phyloP scores from a whole-genome alignment of 2,797 vertebrate species.

The Pseudomugil gertrudae region DNA sequence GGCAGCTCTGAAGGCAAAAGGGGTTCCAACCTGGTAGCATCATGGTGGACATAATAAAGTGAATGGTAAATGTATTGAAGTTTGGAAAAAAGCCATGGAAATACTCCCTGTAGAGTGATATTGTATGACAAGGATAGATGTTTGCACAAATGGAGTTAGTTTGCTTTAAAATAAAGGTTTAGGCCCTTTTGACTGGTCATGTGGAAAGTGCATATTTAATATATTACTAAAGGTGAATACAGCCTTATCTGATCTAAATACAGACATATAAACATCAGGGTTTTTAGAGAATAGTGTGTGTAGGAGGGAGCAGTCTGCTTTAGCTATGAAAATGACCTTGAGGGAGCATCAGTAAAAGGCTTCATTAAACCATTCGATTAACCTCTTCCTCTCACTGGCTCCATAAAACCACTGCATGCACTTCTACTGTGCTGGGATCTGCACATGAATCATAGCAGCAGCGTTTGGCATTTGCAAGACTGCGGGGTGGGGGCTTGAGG shows the following conservation, averaged over 20 bases:
- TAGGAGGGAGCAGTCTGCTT: slow-evolving; percentile 13
- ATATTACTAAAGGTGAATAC: background rate
- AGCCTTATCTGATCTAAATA: background rate
- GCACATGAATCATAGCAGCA: slow-evolving; percentile 43
- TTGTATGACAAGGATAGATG: background rate
- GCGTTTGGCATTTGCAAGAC: slow-evolving; percentile 34
- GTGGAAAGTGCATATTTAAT: background rate
- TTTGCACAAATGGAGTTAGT: background rate
- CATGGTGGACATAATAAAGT: too few species aligned
- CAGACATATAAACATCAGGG: slow-evolving; percentile 20
- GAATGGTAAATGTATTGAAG: background rate
- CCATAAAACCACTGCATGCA: slow-evolving; percentile 60
- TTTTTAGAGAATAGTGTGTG: slow-evolving; percentile 20
- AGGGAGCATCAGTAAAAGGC: slow-evolving; percentile 73
- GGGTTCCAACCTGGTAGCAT: background rate
- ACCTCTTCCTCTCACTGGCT: slow-evolving; percentile 68
- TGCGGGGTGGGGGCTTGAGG: background rate
- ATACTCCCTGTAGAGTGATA: background rate
- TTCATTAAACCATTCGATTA: slow-evolving; percentile 77
- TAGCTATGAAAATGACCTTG: slow-evolving; percentile 64
- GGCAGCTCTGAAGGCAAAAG: background rate
- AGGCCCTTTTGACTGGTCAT: background rate
- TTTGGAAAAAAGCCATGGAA: background rate
- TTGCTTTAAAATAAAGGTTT: background rate
- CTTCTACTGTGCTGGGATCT: slow-evolving; percentile 21